These are phyloP conservation scores for Sciurus vulgaris DNA, from an alignment of 2,797 vertebrate genomes.

Conservation along the genomic window DNA sequence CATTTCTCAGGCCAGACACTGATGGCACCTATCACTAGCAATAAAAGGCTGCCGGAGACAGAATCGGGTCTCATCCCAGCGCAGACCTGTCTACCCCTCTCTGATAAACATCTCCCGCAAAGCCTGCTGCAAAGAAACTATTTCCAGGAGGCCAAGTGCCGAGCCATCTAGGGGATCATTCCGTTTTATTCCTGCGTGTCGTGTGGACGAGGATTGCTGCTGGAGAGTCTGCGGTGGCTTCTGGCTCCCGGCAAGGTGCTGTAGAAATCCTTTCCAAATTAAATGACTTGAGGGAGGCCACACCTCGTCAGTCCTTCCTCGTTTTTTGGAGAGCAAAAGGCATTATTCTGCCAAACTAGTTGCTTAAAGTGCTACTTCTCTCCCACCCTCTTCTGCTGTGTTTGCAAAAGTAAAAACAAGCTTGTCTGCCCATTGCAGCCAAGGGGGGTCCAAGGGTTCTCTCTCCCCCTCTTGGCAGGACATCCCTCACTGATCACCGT, in stretches of 20 bases:
- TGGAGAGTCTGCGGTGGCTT: constrained; percentile 60
- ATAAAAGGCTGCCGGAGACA: constrained; percentile 91
- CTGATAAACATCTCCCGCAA: constrained; percentile 91
- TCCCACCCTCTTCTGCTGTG: not conserved
- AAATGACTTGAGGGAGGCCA: constrained; percentile 74
- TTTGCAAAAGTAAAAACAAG: not conserved
- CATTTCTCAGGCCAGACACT: constrained; percentile 93
- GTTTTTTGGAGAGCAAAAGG: constrained; percentile 54
- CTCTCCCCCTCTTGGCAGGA: not conserved
- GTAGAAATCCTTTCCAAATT: constrained; percentile 67
- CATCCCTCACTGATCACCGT: rapidly evolving
- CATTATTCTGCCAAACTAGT: constrained; percentile 59
- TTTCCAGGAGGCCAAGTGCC: constrained; percentile 88
- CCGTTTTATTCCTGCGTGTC: constrained; percentile 14
- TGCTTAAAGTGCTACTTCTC: constrained; percentile 55
- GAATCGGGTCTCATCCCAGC: constrained; percentile 89
- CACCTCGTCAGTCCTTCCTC: constrained; percentile 64
- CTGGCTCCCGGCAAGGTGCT: constrained; percentile 46
- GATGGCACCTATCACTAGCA: constrained; percentile 93
- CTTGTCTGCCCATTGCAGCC: not conserved
- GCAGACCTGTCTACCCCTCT: constrained; percentile 89
- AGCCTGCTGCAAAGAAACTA: constrained; percentile 89
- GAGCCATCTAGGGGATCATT: constrained; percentile 34
- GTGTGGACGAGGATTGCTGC: not conserved
- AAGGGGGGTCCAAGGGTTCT: not conserved